A percentile compares a stretch with the other conserved stretches of the same genome.
Evolutionary conservation across 2,113 vertebrate genomes (phyloP).

Genomic region (Hiodon alosoides): DNA sequence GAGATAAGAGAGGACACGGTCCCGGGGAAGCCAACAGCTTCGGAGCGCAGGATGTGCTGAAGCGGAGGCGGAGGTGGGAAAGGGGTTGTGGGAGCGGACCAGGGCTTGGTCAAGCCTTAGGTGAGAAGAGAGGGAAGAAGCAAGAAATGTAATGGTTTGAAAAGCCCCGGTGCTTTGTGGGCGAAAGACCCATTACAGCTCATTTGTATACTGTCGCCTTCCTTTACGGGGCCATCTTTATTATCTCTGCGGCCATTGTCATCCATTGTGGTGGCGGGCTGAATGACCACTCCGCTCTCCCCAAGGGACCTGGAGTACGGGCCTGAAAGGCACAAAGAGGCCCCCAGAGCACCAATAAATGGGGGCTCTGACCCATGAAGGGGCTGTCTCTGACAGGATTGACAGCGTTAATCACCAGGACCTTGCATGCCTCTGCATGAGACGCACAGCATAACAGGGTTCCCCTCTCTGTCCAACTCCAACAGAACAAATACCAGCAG

Average conservation of each 20-base stretch:
- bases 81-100: not conserved
- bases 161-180: not conserved
- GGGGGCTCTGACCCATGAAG: not conserved
- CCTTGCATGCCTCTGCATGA: no score
- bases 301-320: not conserved
- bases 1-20: conserved; percentile 11
- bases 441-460: no score
- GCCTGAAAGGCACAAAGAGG: not conserved
- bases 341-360: not conserved
- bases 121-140: conserved; percentile 40
- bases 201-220: conserved; percentile 48
- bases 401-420: no score
- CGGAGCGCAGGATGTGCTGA: not conserved
- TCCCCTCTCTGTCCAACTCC: no score
- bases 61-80: not conserved
- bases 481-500: no score
- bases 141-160: not conserved
- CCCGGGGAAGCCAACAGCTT: not conserved
- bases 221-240: conserved; percentile 35
- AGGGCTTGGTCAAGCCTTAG: conserved; percentile 31
- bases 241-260: conserved; percentile 48
- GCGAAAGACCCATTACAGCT: conserved; percentile 37
- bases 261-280: conserved; percentile 42
- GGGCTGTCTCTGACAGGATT: no score
- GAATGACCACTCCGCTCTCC: conserved; percentile 22